Evolutionary conservation across 2,113 vertebrate genomes (phyloP).

Genomic region (Balaeniceps rex): DNA sequence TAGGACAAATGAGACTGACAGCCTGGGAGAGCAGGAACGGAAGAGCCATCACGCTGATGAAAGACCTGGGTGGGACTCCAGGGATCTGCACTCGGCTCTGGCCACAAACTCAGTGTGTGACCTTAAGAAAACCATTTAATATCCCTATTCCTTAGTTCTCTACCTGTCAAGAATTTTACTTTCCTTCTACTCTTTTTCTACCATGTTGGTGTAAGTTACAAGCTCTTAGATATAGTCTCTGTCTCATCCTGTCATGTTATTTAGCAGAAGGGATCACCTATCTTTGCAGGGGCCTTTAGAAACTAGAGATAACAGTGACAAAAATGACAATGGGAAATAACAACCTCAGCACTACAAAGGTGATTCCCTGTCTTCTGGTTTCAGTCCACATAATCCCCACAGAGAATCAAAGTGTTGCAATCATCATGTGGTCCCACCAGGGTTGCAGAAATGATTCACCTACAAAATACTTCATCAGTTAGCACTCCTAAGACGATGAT

Average conservation of each 20-base stretch:
- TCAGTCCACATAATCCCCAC: neutral
- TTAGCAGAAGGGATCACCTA: neutral
- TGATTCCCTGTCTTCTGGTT: neutral
- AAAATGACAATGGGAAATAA: neutral
- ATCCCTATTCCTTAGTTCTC: neutral
- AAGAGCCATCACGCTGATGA: neutral
- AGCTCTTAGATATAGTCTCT: neutral
- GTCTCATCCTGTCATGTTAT: neutral
- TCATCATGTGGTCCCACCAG: neutral
- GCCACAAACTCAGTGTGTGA: neutral
- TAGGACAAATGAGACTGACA: conserved; percentile 13
- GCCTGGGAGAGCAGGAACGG: neutral
- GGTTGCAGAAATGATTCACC: neutral
- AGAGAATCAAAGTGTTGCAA: neutral
- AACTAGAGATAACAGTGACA: neutral
- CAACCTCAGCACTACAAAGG: neutral
- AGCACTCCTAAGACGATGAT: fast-evolving
- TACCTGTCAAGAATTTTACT: neutral
- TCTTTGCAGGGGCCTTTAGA: neutral
- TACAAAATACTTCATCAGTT: neutral
- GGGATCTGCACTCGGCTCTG: neutral
- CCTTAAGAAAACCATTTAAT: neutral
- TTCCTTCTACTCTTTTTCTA: neutral
- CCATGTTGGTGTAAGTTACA: neutral
- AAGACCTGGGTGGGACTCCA: neutral